These are phyloP conservation scores for Tenthredo distinguenda DNA, from an alignment of 2,888 invertebrate species.

Conservation along the genomic window DNA sequence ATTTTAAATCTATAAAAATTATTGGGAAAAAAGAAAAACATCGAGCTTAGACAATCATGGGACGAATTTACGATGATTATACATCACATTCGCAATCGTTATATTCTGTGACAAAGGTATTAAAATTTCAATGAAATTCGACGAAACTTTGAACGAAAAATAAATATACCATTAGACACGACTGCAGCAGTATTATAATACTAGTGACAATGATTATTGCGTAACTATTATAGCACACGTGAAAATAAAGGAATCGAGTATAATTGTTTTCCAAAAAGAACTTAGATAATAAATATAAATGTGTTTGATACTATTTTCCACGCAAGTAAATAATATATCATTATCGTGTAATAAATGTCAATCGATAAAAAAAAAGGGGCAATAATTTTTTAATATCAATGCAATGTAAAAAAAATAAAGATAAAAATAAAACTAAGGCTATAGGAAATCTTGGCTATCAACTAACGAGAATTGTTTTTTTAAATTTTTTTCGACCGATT, in stretches of 20 bases:
- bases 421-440: neutral
- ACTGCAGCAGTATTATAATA: slow-evolving; percentile 1
- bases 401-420: neutral
- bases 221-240: slow-evolving; percentile 9
- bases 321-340: neutral
- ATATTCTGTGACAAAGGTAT: neutral
- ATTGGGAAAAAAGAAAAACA: neutral
- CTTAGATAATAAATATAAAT: slow-evolving; percentile 17
- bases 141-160: neutral
- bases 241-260: neutral
- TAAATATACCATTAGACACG: neutral
- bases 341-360: neutral
- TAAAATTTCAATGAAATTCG: neutral
- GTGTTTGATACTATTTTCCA: neutral
- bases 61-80: neutral
- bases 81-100: neutral
- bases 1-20: neutral
- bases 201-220: neutral
- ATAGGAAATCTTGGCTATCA: neutral
- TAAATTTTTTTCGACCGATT: slow-evolving; percentile 15
- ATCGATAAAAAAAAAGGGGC: neutral
- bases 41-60: neutral
- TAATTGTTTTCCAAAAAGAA: neutral
- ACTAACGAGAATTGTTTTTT: neutral
- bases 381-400: neutral